Evolutionary conservation across 2,888 invertebrate genomes (phyloP).

Genomic region (Sinhomidia bicolor): DNA sequence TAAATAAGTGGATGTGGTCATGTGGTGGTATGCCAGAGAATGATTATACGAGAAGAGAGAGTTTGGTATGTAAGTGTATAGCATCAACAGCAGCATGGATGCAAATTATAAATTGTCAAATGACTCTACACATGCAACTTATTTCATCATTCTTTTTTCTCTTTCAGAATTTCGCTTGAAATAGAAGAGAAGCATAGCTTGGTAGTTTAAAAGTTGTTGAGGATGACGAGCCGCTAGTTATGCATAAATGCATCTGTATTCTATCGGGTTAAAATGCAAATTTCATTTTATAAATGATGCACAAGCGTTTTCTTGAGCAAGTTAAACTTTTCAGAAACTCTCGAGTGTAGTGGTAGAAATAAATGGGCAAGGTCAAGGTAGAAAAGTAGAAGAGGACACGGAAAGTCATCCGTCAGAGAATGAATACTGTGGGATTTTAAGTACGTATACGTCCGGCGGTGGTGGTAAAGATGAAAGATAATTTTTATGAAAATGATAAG

Average conservation of each 20-base stretch:
- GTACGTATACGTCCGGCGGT: background rate
- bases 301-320: no score
- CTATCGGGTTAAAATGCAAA: no score
- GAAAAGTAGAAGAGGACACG: no score
- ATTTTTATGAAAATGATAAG: background rate
- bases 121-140: slow-evolving; percentile 3
- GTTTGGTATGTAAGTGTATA: no score
- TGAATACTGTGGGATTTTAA: background rate
- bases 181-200: background rate
- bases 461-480: background rate
- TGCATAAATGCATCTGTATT: no score
- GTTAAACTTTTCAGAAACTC: no score
- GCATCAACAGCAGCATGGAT: background rate
- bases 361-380: no score
- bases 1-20: background rate
- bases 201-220: background rate
- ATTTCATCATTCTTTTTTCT: slow-evolving; percentile 28
- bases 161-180: background rate
- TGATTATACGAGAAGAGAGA: background rate
- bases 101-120: slow-evolving; percentile 27
- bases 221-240: no score
- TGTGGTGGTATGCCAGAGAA: background rate
- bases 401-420: background rate
- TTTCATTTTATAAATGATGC: no score
- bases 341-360: no score